Base-by-base conservation (phyloP, 2,888 invertebrate species). In the Alloplasta piceator region DNA sequence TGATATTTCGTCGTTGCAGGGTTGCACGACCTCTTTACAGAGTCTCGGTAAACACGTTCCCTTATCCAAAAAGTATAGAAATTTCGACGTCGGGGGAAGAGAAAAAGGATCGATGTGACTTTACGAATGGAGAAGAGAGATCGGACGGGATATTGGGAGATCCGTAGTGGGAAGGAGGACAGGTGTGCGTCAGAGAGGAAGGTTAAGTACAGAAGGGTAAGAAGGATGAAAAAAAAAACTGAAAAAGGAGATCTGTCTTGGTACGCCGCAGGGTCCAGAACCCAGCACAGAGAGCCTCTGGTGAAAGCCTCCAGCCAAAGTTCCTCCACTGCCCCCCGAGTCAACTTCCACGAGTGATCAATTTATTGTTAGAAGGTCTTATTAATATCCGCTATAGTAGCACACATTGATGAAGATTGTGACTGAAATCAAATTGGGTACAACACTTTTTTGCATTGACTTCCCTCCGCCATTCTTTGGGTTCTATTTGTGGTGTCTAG, bases 231-330 rank as follows among this genome's bases (percentile, higher is more conserved):
- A 26, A 26, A 26, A 75, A 64, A 73, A 78, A 79, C 61, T 3
- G n/a, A 82, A 82, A 68, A 80, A 81, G 86, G 85, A 80, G 87
- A 89, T 88, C 86, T 83, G 87, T 89, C 88, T 88, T 88, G 88
- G 88, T 87, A 88, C 88, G 87, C 85, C 80, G 85, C 82, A 68
- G 77, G 75, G 67, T 63, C 73, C 76, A 76, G 71, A 72, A 67
- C 71, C 16, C 64, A 16, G 52, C 66, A 70, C 66, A 39, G 63
- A 60, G 66, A 87, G 87, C 84, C 86, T 86, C 85, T 84, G 86
- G 87, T 88, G 89, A 87, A 88, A 89, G 89, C 86, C 86, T 85
- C 85, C 78, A 67, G 84, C 86, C 85, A 88, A 89, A 89, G 87
- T 86, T 87, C 88, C 87, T 83, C 78, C 82, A 81, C 64, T 75